Percentiles rank a stretch among this genome's conserved stretches.
Evolutionary conservation across 2,113 vertebrate genomes (phyloP).

Genomic region (Smithornis capensis): DNA sequence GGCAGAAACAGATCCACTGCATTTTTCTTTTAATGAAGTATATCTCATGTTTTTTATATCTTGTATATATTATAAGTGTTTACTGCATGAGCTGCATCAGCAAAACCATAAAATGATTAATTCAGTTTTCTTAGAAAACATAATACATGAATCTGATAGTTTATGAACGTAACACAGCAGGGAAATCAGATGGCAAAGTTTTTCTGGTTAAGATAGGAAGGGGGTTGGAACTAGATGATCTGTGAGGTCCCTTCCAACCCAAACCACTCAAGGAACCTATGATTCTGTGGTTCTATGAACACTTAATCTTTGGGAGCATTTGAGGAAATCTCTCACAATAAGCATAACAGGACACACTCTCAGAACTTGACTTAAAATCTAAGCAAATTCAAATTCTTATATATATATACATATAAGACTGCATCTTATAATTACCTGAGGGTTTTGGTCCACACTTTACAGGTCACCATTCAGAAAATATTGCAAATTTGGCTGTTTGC

Average conservation of each 20-base stretch:
- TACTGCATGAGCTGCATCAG: constrained; percentile 7
- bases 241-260: background rate
- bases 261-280: background rate
- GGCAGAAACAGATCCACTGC: background rate
- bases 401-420: too few relatives aligned
- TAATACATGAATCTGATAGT: constrained; percentile 8
- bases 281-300: background rate
- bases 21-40: constrained; percentile 21
- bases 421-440: background rate
- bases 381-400: background rate
- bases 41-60: background rate
- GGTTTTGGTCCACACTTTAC: background rate
- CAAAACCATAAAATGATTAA: constrained; percentile 6
- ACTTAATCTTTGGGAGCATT: background rate
- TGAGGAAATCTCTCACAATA: background rate
- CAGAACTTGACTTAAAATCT: background rate
- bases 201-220: background rate
- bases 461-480: background rate
- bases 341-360: background rate
- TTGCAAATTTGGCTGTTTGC: background rate
- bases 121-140: constrained; percentile 48
- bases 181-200: constrained; percentile 31
- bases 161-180: constrained; percentile 53
- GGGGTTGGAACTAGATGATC: background rate
- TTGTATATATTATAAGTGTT: constrained; percentile 19